phyloP scores from a whole-genome alignment of 37 sponge, comb jelly and placozoan genomes.

The Eunapius fragilis region DNA sequence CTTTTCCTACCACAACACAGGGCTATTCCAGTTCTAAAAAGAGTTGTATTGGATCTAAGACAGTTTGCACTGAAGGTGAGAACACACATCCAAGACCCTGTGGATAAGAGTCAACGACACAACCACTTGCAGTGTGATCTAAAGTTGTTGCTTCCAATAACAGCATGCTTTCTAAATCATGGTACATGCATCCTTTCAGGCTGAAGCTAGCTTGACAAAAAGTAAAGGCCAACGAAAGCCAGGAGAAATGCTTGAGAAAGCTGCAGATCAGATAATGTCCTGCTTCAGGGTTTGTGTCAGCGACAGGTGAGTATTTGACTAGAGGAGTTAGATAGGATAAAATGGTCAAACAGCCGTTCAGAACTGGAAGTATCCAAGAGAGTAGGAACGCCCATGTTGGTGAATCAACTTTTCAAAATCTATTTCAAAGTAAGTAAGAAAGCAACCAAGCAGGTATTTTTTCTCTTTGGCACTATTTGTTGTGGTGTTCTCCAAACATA shows the following conservation, averaged over 20 bases:
- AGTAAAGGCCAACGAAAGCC: conserved; percentile 48
- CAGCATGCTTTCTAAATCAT: not conserved
- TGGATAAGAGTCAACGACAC: no score
- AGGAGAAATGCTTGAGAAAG: conserved; percentile 78
- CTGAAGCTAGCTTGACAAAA: conserved; percentile 16
- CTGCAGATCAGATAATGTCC: conserved; percentile 91
- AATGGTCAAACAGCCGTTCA: conserved; percentile 41
- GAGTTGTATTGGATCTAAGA: conserved; percentile 54
- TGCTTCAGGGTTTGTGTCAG: conserved; percentile 91
- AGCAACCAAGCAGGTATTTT: not conserved
- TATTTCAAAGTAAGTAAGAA: conserved; percentile 92
- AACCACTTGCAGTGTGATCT: no score
- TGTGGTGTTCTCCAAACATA: no score
- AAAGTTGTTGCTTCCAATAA: no score
- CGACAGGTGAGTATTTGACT: conserved; percentile 60
- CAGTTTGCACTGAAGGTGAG: conserved; percentile 55
- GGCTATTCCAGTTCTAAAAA: conserved; percentile 66
- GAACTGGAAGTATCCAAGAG: conserved; percentile 71
- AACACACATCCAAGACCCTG: no score
- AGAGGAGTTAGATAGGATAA: not conserved
- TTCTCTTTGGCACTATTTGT: not conserved
- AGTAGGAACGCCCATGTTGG: conserved; percentile 85
- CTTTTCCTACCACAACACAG: no score
- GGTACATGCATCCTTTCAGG: conserved; percentile 22
- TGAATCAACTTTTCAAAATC: conserved; percentile 95